Conservation (phyloP, 2,113 vertebrate species). For the Pitta sordida region DNA sequence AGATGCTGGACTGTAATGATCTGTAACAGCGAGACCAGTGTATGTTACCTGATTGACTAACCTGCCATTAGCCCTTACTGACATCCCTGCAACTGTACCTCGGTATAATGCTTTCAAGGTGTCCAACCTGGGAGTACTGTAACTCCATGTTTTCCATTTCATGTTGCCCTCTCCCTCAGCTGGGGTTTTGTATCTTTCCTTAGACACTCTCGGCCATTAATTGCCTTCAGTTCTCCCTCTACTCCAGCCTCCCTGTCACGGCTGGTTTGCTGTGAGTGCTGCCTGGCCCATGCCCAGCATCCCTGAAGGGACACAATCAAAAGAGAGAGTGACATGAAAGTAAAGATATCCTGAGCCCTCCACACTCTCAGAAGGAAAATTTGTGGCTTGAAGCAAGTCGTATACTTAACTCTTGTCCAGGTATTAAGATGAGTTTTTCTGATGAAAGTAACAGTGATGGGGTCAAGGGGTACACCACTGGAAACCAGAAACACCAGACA, state of each 20-base stretch:
- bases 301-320: background rate
- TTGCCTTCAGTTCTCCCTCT: background rate
- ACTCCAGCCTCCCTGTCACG: rapidly evolving
- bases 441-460: background rate
- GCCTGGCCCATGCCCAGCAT: background rate
- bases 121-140: background rate
- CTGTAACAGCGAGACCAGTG: background rate
- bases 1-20: background rate
- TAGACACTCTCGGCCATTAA: background rate
- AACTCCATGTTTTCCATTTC: background rate
- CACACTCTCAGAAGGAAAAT: background rate
- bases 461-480: background rate
- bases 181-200: background rate
- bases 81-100: background rate
- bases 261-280: background rate
- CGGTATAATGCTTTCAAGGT: background rate
- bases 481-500: background rate
- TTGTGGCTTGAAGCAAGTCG: background rate
- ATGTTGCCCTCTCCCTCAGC: background rate
- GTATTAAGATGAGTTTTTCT: background rate
- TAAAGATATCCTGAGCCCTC: background rate
- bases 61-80: background rate
- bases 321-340: background rate
- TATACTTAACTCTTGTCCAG: background rate
- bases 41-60: background rate